Percentiles rank a stretch among this genome's conserved stretches.
Conservation (phyloP, 2,888 invertebrate genomes). For the Luperina nickerlii region DNA sequence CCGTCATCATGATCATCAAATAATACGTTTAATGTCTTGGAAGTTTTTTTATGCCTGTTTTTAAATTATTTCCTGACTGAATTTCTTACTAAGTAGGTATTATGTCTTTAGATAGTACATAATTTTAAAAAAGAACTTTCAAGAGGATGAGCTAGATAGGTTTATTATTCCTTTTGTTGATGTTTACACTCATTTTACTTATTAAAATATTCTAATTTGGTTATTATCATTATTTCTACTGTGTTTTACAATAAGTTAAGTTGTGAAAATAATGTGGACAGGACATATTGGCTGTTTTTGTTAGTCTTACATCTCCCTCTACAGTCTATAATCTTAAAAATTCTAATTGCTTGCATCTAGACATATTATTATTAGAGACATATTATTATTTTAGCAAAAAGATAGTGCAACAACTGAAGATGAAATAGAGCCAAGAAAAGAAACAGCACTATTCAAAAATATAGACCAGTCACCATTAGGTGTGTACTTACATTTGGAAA, state of each 20-base stretch:
- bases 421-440: slow-evolving; percentile 56
- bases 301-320: background rate
- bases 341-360: background rate
- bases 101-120: background rate
- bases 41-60: background rate
- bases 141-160: background rate
- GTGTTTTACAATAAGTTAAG: background rate
- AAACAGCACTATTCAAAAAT: slow-evolving; percentile 41
- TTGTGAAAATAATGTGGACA: background rate
- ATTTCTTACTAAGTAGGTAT: no score
- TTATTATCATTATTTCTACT: background rate
- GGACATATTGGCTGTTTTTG: background rate
- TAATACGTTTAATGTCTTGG: background rate
- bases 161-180: background rate
- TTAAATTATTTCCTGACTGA: background rate
- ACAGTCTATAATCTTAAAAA: background rate
- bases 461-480: slow-evolving; percentile 66
- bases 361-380: background rate
- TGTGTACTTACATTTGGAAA: slow-evolving; percentile 90
- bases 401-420: slow-evolving; percentile 72
- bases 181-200: background rate
- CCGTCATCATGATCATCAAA: background rate
- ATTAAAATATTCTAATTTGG: background rate
- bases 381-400: slow-evolving; percentile 11
- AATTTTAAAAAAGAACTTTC: background rate